Conservation (phyloP, 2,888 invertebrate genomes). For the Lumbricus terrestris region DNA sequence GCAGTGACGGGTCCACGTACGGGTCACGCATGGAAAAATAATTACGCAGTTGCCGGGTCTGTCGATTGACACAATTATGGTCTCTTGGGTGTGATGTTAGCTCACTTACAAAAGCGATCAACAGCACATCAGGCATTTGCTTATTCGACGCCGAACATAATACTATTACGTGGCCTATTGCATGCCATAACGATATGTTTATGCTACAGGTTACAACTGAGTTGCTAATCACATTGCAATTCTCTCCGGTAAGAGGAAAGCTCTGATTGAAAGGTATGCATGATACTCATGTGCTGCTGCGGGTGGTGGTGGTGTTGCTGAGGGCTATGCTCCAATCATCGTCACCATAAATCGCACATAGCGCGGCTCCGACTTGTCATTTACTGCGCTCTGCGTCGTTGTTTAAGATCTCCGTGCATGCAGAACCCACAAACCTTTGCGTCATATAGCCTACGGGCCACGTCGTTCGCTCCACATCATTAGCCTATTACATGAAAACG, state of each 20-base stretch:
- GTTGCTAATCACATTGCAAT: background rate
- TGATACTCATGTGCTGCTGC: background rate
- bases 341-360: background rate
- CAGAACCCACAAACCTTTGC: too few relatives aligned
- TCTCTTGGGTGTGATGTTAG: background rate
- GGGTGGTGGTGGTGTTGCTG: background rate
- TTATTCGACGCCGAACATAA: too few relatives aligned
- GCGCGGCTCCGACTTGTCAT: background rate
- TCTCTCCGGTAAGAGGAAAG: background rate
- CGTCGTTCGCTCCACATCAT: background rate
- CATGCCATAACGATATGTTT: background rate
- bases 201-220: background rate
- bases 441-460: too few relatives aligned
- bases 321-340: background rate
- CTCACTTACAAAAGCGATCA: background rate
- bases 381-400: background rate
- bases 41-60: too few relatives aligned
- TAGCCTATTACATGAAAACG: background rate
- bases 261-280: background rate
- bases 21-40: too few relatives aligned
- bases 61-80: background rate
- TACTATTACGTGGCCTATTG: too few relatives aligned
- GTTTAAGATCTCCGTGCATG: background rate
- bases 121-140: too few relatives aligned
- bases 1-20: too few relatives aligned